Evolutionary conservation across 2,888 invertebrate species (phyloP).

Genomic region (Panzeria rudis): DNA sequence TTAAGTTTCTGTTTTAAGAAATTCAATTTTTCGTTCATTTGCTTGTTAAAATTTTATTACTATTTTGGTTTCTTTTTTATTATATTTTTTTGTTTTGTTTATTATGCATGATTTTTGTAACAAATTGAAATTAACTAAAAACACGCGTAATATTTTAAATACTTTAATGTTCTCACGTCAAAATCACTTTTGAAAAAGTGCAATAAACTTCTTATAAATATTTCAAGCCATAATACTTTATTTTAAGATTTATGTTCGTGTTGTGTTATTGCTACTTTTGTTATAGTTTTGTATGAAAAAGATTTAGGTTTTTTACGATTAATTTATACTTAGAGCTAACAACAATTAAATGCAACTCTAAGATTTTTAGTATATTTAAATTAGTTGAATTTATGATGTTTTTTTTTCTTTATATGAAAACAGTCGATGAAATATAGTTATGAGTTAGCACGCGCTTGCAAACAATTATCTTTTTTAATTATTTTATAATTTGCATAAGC

Average conservation of each 20-base stretch:
- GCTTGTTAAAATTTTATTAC: slow-evolving; percentile 23
- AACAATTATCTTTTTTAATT: slow-evolving; percentile 22
- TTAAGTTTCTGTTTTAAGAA: slow-evolving; percentile 20
- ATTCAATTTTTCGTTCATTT: slow-evolving; percentile 21
- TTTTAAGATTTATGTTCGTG: slow-evolving; percentile 9
- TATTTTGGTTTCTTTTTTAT: slow-evolving; percentile 9
- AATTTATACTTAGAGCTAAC: neutral
- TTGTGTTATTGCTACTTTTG: neutral
- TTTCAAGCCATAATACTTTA: neutral
- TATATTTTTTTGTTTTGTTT: slow-evolving; percentile 18
- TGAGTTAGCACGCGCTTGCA: slow-evolving; percentile 2
- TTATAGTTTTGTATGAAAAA: neutral
- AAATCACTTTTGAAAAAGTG: slow-evolving; percentile 10
- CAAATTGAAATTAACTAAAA: neutral
- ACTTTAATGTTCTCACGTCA: slow-evolving; percentile 65
- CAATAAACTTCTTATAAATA: slow-evolving; percentile 23
- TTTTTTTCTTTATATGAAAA: neutral
- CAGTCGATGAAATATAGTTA: neutral
- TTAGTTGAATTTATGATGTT: neutral
- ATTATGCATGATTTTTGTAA: slow-evolving; percentile 11
- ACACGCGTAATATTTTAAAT: slow-evolving; percentile 55
- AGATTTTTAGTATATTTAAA: neutral
- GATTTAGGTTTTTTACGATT: neutral
- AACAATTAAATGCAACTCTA: neutral
- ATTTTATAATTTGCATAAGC: slow-evolving; percentile 21